phyloP scores from a whole-genome alignment of 2,888 invertebrate species.

The Bugula neritina region DNA sequence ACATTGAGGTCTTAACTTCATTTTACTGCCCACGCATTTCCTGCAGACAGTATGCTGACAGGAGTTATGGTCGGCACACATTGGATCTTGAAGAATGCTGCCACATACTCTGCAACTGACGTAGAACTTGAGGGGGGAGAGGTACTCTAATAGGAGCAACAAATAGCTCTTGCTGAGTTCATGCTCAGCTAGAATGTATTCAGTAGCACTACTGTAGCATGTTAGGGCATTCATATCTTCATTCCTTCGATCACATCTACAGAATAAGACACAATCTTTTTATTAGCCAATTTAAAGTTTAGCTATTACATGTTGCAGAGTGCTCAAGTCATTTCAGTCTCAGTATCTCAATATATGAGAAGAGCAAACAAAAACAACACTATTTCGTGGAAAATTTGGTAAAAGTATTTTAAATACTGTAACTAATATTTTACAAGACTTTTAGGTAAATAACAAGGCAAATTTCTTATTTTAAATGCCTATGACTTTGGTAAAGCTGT shows the following conservation, averaged over 20 bases:
- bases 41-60: conserved; percentile 87
- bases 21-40: conserved; percentile 74
- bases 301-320: too few species aligned
- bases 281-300: too few species aligned
- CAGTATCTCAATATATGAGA: not conserved
- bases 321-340: not conserved
- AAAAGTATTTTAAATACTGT: too few species aligned
- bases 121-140: conserved; percentile 78
- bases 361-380: not conserved
- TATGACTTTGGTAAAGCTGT: too few species aligned
- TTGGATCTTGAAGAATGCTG: conserved; percentile 73
- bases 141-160: conserved; percentile 35
- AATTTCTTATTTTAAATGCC: too few species aligned
- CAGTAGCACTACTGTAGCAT: not conserved
- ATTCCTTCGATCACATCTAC: too few species aligned
- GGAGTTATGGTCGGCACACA: conserved; percentile 66
- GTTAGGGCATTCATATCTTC: not conserved
- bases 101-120: conserved; percentile 85
- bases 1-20: conserved; percentile 77
- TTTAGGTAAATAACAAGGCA: too few species aligned
- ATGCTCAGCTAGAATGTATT: not conserved
- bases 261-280: too few species aligned
- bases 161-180: conserved; percentile 13
- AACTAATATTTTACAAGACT: too few species aligned
- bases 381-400: too few species aligned